phyloP scores from a whole-genome alignment of 2,888 invertebrate species.

The Aspidapion aeneum region DNA sequence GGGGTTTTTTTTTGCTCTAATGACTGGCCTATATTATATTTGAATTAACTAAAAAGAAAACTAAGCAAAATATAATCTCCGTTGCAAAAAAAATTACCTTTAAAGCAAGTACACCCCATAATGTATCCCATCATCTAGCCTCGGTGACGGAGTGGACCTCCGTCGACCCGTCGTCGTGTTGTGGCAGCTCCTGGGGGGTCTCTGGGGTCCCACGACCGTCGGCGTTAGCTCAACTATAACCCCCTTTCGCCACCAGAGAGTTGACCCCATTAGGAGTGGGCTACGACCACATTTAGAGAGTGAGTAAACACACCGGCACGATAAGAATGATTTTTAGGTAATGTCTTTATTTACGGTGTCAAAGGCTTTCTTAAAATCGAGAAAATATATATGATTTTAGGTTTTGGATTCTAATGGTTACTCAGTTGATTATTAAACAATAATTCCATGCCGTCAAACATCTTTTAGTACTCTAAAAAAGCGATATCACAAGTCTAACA shows the following conservation, averaged over 20 bases:
- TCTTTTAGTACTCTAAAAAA: too few species aligned
- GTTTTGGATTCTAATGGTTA: not conserved
- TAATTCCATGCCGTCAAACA: not conserved
- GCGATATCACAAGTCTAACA: too few species aligned
- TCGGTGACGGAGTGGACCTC: constrained; percentile 48
- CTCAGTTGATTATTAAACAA: not conserved
- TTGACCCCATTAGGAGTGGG: constrained; percentile 6
- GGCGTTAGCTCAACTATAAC: not conserved
- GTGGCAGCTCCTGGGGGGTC: constrained; percentile 22
- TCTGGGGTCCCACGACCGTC: constrained; percentile 18
- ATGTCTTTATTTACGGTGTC: not conserved
- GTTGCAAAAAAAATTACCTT: constrained; percentile 61
- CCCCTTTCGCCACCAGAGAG: not conserved
- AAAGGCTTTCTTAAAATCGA: not conserved
- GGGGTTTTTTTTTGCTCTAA: too few species aligned
- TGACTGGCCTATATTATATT: too few species aligned
- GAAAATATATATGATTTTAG: not conserved
- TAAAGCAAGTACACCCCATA: constrained; percentile 91
- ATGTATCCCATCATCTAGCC: constrained; percentile 86
- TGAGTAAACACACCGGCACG: too few species aligned
- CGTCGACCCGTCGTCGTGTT: constrained; percentile 26
- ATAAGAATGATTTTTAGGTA: too few species aligned
- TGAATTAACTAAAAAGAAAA: too few species aligned
- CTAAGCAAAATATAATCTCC: too few species aligned
- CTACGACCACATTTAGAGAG: not conserved